Base-by-base conservation (phyloP, 2,113 vertebrate species). In the Calyptommatus sinebrachiatus region DNA sequence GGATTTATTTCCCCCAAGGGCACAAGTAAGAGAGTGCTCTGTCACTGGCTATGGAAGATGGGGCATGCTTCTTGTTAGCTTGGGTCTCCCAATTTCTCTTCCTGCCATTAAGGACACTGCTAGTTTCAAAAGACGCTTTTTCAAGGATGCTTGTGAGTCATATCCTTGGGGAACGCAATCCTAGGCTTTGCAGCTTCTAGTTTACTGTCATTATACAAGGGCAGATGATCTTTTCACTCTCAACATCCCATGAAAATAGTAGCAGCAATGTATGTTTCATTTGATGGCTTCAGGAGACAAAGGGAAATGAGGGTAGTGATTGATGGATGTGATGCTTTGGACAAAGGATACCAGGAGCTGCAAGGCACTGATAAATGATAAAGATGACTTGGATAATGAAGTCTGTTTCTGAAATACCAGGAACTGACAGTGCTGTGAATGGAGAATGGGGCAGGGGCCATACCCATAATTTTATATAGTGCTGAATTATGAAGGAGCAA, bases 311-410 rank as follows among this genome's bases (percentile, higher is more conserved):
- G 73, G 77, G 66, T 78, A 77, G 87, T 89, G 89, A 93, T 91
- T 91, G 91, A 92, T 89, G 81, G 82, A 85, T 81, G 31, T 70
- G 84, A 82, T 78, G 84, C 86, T 77, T 72, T 76, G 87, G 77
- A 69, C 87, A 83, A 85, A 84, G 82, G 87, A 86, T 82, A 84
- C 57, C 77, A 73, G 78, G 83, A 78, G 82, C 85, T 87, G 71
- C 53, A 80, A 85, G 92, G 89, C 82, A 76, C 61, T 87, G 86
- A 87, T 90, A 88, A 90, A 91, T 88, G 90, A 88, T 90, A 90
- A 88, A 86, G 88, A 91, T 88, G 88, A 80, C 86, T 88, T 91
- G 84, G 87, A 80, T 90, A 85, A 90, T 82, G 86, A 90, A 86
- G 84, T 88, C 77, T 89, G 85, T 86, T 87, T 83, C 84, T 86